Conservation (phyloP, 2,888 invertebrate genomes). For the Pseudococcus jackbeardsleyi region DNA sequence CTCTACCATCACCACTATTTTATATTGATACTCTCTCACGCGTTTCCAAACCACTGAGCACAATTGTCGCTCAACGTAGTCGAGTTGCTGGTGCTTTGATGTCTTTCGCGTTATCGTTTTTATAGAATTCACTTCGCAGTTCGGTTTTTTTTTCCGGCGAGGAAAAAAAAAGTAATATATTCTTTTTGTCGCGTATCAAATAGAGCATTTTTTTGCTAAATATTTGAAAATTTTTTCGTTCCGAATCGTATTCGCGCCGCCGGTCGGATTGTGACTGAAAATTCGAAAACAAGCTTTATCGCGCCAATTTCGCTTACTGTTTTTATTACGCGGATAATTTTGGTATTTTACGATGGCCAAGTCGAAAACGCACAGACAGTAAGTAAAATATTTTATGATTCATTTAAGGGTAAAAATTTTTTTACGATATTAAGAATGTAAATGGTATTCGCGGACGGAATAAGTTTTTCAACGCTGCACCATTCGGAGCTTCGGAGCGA, state of each 20-base stretch:
- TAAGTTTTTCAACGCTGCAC: not conserved
- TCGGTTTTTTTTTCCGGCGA: not conserved
- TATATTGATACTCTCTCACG: conserved; percentile 55
- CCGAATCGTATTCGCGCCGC: not conserved
- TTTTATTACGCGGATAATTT: conserved; percentile 43
- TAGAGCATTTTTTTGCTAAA: not conserved
- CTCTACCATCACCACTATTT: conserved; percentile 40
- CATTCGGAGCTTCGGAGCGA: not conserved
- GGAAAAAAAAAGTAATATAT: conserved; percentile 18
- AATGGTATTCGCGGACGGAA: conserved; percentile 20
- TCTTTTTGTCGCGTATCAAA: conserved; percentile 20
- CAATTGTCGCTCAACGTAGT: conserved; percentile 61
- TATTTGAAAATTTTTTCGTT: conserved; percentile 26
- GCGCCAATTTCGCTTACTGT: conserved; percentile 28
- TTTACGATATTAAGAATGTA: conserved; percentile 40
- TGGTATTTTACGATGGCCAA: conserved; percentile 60
- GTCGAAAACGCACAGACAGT: conserved; percentile 64
- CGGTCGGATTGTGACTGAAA: conserved; percentile 21
- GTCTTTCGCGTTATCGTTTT: conserved; percentile 20
- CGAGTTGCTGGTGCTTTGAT: conserved; percentile 41
- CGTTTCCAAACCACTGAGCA: conserved; percentile 56
- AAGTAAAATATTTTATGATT: conserved; percentile 60
- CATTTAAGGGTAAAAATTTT: conserved; percentile 20
- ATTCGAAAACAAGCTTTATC: conserved; percentile 26
- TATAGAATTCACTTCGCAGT: conserved; percentile 26